phyloP scores from a whole-genome alignment of 2,888 invertebrate species.

The Papilio gigon region DNA sequence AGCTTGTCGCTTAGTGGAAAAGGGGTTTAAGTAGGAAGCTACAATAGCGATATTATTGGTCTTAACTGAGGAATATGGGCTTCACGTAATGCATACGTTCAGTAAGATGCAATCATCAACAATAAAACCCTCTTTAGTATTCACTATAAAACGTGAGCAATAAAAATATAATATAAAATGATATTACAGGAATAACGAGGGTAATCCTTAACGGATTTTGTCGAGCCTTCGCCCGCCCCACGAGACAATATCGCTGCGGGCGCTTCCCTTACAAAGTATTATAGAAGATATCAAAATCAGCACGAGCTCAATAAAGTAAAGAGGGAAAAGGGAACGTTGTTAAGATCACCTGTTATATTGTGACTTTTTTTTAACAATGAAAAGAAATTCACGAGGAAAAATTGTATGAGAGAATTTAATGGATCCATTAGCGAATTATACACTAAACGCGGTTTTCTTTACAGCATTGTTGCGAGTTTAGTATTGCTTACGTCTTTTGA shows the following conservation, averaged over 20 bases:
- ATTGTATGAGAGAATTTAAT: constrained; percentile 6
- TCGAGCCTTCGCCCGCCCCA: constrained; percentile 46
- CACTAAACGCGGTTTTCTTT: not conserved
- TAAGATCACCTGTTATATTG: constrained; percentile 38
- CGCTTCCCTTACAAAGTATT: constrained; percentile 38
- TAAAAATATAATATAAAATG: constrained; percentile 38
- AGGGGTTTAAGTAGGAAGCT: not conserved
- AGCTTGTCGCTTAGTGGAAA: not conserved
- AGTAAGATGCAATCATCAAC: not conserved
- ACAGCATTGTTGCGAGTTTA: not conserved
- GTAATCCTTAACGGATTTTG: constrained; percentile 55
- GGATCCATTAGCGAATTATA: constrained; percentile 1
- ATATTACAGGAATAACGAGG: constrained; percentile 49
- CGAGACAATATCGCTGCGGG: constrained; percentile 39
- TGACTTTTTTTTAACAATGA: constrained; percentile 22
- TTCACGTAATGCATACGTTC: not conserved
- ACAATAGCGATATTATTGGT: not conserved
- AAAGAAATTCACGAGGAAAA: constrained; percentile 15
- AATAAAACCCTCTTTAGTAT: constrained; percentile 9
- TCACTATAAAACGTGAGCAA: constrained; percentile 14
- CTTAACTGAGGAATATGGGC: not conserved
- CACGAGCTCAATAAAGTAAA: constrained; percentile 41
- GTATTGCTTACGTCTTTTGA: not conserved
- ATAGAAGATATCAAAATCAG: constrained; percentile 41
- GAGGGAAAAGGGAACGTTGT: constrained; percentile 34